Conservation (phyloP, 2,797 vertebrate genomes). For the Potorous gilbertii region DNA sequence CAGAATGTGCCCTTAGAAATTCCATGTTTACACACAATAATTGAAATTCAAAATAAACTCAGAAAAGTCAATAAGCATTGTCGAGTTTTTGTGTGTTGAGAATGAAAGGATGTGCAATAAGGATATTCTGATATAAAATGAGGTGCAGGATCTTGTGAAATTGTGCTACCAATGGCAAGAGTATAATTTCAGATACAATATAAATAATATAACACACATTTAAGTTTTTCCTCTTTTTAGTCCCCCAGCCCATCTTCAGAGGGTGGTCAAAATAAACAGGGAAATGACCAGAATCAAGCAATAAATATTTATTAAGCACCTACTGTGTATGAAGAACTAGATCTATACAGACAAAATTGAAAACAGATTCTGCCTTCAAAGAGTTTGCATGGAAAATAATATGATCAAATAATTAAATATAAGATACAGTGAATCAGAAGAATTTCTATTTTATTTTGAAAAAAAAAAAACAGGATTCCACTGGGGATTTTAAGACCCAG, state of each 20-base stretch:
- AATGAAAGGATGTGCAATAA: not conserved
- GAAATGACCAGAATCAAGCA: not conserved
- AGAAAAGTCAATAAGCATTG: not conserved
- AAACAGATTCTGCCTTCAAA: not conserved
- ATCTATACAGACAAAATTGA: not conserved
- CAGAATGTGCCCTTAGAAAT: conserved; percentile 4
- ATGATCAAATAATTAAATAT: not conserved
- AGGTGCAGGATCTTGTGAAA: not conserved
- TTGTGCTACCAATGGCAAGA: not conserved
- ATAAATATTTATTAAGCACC: not conserved
- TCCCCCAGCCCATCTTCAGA: not conserved
- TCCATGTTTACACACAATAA: not conserved
- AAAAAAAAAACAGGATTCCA: not conserved
- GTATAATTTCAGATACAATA: not conserved
- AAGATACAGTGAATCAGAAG: not conserved
- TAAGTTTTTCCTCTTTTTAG: not conserved
- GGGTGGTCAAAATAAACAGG: not conserved
- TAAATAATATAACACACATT: not conserved
- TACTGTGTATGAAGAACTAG: not conserved
- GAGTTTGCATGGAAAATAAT: not conserved
- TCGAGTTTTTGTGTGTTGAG: not conserved
- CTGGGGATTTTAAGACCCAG: not conserved
- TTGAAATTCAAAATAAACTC: conserved; percentile 17
- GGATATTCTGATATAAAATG: not conserved
- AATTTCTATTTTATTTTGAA: not conserved